Base-by-base conservation (phyloP, 2,113 vertebrate genomes). In the Kryptolebias marmoratus region DNA sequence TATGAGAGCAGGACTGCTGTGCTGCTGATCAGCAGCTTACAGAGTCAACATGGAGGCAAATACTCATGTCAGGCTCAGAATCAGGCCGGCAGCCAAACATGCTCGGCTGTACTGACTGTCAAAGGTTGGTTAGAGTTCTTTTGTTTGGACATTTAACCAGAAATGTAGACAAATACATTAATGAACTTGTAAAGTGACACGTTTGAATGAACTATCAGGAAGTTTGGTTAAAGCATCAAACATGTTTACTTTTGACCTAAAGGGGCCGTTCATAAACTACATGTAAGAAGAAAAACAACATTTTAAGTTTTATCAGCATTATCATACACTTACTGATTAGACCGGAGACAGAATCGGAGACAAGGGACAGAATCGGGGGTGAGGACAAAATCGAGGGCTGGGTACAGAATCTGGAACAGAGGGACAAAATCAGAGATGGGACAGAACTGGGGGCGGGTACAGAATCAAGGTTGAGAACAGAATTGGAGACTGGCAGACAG, bases 1-100 rank as follows among this genome's bases (percentile, higher is more conserved):
- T 96, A 95, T 88, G 94, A 98, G 85, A 95, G 96, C 87, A 94
- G 93, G 45, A 91, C 92, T 39, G 96, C 96, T n/a, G 89, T 94
- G 77, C 92, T 99, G 75, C 93, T 94, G 84, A 92, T 99, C 80
- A 95, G 90, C 72, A 93, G 92, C 81, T 87, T 97, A 71, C 95
- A 97, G 84, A 92, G 95, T 84, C 94, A 95, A 70, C 94, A 98
- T 27, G 94, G 93, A 52, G 98, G 97, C 60, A 99, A 97, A 87
- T 99, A 97, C 64, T 94, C 95, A 31, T 99, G 98, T 88, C 95
- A 97, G 80, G 96, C 94, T n/a, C 97, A 97, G 93, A 99, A 99
- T 13, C 96, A 97, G 85, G 97, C 98, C 0, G 98, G 98, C 58
- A 94, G 95, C 89, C 97, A 98, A 88, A 97, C 95, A 5, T 98